Evolutionary conservation across 1,140 invertebrate genomes (phyloP).

Genomic region (Meteorus sp.): DNA sequence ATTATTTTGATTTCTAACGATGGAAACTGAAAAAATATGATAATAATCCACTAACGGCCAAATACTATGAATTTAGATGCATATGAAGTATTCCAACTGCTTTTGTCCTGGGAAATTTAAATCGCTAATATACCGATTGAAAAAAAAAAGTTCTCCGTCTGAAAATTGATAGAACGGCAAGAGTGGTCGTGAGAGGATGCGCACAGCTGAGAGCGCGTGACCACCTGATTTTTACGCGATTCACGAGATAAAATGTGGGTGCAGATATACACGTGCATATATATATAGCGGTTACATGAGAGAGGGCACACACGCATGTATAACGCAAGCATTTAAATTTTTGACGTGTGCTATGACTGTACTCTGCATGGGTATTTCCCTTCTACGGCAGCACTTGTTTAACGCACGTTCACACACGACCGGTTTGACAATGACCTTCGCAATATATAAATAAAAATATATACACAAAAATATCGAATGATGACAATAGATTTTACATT

Average conservation of each 20-base stretch:
- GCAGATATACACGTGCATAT: too few relatives aligned
- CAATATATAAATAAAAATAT: too few relatives aligned
- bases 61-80: too few relatives aligned
- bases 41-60: too few relatives aligned
- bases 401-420: conserved; percentile 13
- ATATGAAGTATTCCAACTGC: too few relatives aligned
- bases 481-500: too few relatives aligned
- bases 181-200: conserved; percentile 14
- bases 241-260: too few relatives aligned
- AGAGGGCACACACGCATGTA: conserved; percentile 1
- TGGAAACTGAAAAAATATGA: too few relatives aligned
- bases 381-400: conserved; percentile 30
- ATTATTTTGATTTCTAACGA: conserved; percentile 6
- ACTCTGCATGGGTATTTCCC: neutral
- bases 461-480: too few relatives aligned
- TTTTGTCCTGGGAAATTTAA: neutral
- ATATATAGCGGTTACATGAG: neutral
- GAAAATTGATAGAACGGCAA: too few relatives aligned
- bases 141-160: conserved; percentile 14
- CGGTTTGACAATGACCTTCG: conserved; percentile 14
- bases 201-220: conserved; percentile 32
- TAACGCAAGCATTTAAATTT: conserved; percentile 43
- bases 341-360: conserved; percentile 32
- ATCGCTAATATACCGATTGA: neutral
- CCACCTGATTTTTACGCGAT: conserved; percentile 45